These are phyloP conservation scores for Carassius carassius DNA, from an alignment of 2,113 vertebrate species.

Conservation along the genomic window DNA sequence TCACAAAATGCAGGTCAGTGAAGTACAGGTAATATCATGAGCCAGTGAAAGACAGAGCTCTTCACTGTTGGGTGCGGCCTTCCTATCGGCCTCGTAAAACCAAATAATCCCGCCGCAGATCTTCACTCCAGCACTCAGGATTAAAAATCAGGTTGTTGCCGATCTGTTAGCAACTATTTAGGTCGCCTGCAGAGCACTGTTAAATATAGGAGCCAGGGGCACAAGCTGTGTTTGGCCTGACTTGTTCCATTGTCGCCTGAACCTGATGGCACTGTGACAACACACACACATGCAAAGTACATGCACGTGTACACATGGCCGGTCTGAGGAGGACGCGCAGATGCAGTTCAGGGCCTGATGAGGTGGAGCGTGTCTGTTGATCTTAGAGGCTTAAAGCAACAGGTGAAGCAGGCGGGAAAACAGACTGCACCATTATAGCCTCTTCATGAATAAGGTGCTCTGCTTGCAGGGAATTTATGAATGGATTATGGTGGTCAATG, in stretches of 20 bases:
- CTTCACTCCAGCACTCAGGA: constrained; percentile 56
- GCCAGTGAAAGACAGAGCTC: constrained; percentile 18
- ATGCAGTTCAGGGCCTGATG: constrained; percentile 23
- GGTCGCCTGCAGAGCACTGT: constrained; percentile 63
- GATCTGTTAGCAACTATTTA: constrained; percentile 71
- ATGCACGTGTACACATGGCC: not conserved
- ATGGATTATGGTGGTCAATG: constrained; percentile 33
- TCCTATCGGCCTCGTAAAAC: constrained; percentile 49
- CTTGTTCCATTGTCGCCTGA: constrained; percentile 26
- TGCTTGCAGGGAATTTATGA: constrained; percentile 18
- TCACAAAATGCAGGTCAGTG: constrained; percentile 22
- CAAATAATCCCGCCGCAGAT: constrained; percentile 64
- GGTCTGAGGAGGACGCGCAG: not conserved
- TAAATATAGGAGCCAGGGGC: constrained; percentile 61
- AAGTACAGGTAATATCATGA: not conserved
- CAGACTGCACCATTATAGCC: constrained; percentile 5
- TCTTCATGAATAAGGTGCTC: constrained; percentile 42
- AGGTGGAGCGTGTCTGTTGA: constrained; percentile 23
- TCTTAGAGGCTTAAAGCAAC: constrained; percentile 40
- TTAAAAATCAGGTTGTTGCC: constrained; percentile 69
- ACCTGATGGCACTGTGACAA: not conserved
- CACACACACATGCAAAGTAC: not conserved
- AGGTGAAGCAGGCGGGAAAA: constrained; percentile 15
- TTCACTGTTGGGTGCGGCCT: constrained; percentile 32
- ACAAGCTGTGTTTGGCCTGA: constrained; percentile 35